Evolutionary conservation across 2,888 invertebrate species (phyloP), one percentile per base, ranked within the genome.

Genomic region (Portevinia maculata): DNA sequence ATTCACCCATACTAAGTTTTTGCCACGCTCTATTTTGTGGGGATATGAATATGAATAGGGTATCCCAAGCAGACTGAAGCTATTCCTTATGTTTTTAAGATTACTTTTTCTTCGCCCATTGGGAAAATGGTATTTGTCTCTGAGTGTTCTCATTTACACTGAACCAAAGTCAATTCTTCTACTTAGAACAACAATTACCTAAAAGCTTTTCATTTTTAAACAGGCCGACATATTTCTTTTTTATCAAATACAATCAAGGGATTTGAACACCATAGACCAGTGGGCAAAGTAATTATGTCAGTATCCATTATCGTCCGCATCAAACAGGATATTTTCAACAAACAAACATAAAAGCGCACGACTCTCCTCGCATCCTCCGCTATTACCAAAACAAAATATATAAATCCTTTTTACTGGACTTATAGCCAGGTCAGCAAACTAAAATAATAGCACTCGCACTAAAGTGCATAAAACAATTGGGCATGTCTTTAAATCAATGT

Each of bases 261-360:
- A 79, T 74, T 69, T 75, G 62, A 79, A 69, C 62, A 44, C 44
- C 1, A 17, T 11, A 39, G 46, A 39, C 59, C 65, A 70, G 52
- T 55, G 64, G 70, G 81, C 52, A 81, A 76, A 81, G 81, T 81
- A 81, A 76, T 81, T 81, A 76, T 81, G 64, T 76, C 76, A 34
- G 65, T 53, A 76, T 32, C 81, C 81, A 81, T 81, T 81, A 81
- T 81, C 76, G 64, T 70, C 28, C 57, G 37, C 76, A 76, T 60
- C 65, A 71, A 60, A 39, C 34, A 50, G 75, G 64, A 70, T 64
- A 81, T 73, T 60, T 67, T 53, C 8, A 28, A 30, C 32, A 21
- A 17, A 55, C 30, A 39, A 13, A 62, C 19, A 50, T 39, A 78
- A 8, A 53, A 46, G 9, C 3, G 19, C 41, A 44, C 44, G 55